Base-by-base conservation (phyloP, 2,888 invertebrate species). In the Ichneumoninae sp. region DNA sequence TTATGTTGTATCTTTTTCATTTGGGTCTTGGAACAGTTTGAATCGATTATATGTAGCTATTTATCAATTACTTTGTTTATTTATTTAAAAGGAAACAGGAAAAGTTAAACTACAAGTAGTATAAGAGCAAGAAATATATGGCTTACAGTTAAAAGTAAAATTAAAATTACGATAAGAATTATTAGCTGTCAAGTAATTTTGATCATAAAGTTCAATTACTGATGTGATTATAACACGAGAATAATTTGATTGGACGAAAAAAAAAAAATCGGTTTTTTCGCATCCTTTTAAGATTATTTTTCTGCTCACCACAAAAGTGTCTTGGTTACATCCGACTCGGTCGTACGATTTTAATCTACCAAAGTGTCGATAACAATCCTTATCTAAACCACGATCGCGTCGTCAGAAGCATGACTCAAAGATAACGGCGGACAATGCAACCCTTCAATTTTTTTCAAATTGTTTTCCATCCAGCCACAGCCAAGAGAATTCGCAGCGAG, bases 401-500 rank as follows among this genome's bases (percentile, higher is more conserved):
- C 60, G 33, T 75, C 69, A 10, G 30, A 33, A 26, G 7, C 30
- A 78, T 85, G 74, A 81, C 66, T 74, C 84, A 75, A 40, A 33
- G 16, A 69, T 68, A 47, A 52, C 3, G 5, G 16, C 8, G 16
- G 22, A 1, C 26, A 52, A 52, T 66, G 65, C 19, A 16, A 3
- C 44, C 54, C 19, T 8, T 19, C n/a, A 30, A 19, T 36, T 63
- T 22, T 75, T 47, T 19, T 50, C 1, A 10, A 16, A 10, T 65
- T 19, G 30, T 77, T 83, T 85, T 50, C 90, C 92, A 87, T 91
- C 88, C 94, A 95, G 96, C 96, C 3, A 96, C 97, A 47, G 96
- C 96, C 63, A 96, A 96, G 89, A 95, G 96, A 40, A 95, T 95
- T 10, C 94, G 96, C 26, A 95, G 95, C 2, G 95, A 95, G 83